Evolutionary conservation across 2,797 vertebrate genomes (phyloP).

Genomic region (Anas flavirostris): DNA sequence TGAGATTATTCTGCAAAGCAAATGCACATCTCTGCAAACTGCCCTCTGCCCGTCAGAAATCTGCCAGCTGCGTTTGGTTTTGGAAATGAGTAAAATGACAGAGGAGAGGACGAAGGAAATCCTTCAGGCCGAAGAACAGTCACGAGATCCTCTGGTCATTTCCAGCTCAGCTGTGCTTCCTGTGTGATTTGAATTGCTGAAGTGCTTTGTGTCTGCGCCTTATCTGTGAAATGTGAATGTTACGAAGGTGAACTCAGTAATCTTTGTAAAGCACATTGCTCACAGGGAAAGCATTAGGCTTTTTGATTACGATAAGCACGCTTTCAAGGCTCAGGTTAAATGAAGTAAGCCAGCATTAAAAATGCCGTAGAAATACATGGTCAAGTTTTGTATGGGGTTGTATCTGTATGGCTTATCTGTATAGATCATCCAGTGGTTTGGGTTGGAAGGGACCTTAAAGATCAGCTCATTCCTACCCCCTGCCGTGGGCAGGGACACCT

Average conservation of each 20-base stretch:
- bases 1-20: constrained; percentile 4
- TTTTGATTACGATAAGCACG: background rate
- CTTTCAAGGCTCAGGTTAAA: constrained; percentile 33
- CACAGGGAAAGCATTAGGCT: constrained; percentile 27
- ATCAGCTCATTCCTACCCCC: too few species aligned
- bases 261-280: constrained; percentile 2
- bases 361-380: background rate
- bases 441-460: too few species aligned
- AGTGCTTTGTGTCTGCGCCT: constrained; percentile 23
- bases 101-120: background rate
- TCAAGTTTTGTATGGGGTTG: background rate
- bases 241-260: background rate
- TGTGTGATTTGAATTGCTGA: background rate
- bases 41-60: accelerated
- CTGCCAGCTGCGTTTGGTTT: background rate
- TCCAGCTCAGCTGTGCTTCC: background rate
- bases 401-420: background rate
- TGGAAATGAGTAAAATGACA: background rate
- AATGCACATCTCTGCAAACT: background rate
- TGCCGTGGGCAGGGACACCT: too few species aligned
- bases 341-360: constrained; percentile 16
- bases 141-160: background rate
- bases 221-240: background rate
- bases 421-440: background rate
- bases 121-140: constrained; percentile 21